Base-by-base conservation (phyloP, 2,113 vertebrate species). In the Xiphias gladius region DNA sequence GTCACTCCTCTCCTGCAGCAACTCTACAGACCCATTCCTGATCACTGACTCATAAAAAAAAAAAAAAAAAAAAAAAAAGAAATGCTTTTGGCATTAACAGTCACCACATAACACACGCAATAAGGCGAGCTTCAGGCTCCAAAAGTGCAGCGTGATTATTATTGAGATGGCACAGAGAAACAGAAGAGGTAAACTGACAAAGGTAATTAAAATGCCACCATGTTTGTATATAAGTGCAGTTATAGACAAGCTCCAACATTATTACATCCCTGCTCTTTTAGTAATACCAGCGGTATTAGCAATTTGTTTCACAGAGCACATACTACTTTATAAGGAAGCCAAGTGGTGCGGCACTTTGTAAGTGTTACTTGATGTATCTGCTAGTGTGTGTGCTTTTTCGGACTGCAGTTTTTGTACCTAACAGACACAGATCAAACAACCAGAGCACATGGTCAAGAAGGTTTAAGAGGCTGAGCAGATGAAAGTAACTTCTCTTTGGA, bases 401-500 rank as follows among this genome's bases (percentile, higher is more conserved):
- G 67, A 59, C 62, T 58, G 69, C 26, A 48, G 64, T 50, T 66
- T 77, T 35, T 83, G 68, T 13, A 72, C 32, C 59, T 9, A 66
- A 70, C 19, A 66, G 54, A 71, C 43, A 80, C 37, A 37, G 54
- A 80, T 63, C 54, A 87, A 77, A 74, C 66, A 82, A 73, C 12
- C 35, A 68, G 59, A 41, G 22, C 10, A 73, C 43, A 72, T 26
- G 39, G 50, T 71, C 74, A 64, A 84, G 39, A 74, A 54, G 24
- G 61, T 89, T 89, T 76, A 61, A 78, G 70, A 16, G 69, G 75
- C 55, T 55, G 46, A 88, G 66, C 76, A 72, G 79, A 86, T 22
- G 1, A 86, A 89, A 79, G 85, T 17, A 79, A 86, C 30, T 71
- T 73, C 20, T 91, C 80, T 91, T 93, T 94, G 92, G 93, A 88